phyloP scores from a whole-genome alignment of 2,888 invertebrate genomes.

The Alentia gelatinosa region DNA sequence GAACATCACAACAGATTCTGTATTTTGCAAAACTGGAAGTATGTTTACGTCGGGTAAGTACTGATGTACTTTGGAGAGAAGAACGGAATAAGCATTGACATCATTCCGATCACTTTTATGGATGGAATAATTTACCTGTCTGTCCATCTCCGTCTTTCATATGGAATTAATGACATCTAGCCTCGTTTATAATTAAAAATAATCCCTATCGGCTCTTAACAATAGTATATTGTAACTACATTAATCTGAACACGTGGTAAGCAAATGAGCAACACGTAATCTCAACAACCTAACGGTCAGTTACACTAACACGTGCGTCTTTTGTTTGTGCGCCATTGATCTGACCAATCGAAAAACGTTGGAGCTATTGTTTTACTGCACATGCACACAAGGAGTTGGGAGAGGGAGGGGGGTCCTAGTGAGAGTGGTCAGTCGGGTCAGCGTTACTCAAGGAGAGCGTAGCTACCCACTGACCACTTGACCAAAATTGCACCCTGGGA shows the following conservation, averaged over 20 bases:
- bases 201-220: too few relatives aligned
- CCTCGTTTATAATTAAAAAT: too few relatives aligned
- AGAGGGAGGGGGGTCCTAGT: neutral
- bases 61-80: too few relatives aligned
- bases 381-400: neutral
- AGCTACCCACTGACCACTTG: neutral
- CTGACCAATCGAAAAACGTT: neutral
- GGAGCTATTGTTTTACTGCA: neutral
- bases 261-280: neutral
- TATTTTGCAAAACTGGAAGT: too few relatives aligned
- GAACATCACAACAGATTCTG: too few relatives aligned
- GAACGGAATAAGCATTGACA: too few relatives aligned
- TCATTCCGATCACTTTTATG: too few relatives aligned
- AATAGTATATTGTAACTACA: too few relatives aligned
- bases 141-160: too few relatives aligned
- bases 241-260: neutral
- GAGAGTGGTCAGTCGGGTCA: neutral
- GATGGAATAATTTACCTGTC: too few relatives aligned
- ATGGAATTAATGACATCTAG: too few relatives aligned
- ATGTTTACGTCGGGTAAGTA: too few relatives aligned
- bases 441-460: neutral
- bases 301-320: neutral
- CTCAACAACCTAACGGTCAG: neutral
- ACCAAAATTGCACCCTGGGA: neutral
- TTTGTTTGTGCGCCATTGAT: neutral